Base-by-base conservation (phyloP, 2,888 invertebrate genomes). In the Watsonalla binaria region DNA sequence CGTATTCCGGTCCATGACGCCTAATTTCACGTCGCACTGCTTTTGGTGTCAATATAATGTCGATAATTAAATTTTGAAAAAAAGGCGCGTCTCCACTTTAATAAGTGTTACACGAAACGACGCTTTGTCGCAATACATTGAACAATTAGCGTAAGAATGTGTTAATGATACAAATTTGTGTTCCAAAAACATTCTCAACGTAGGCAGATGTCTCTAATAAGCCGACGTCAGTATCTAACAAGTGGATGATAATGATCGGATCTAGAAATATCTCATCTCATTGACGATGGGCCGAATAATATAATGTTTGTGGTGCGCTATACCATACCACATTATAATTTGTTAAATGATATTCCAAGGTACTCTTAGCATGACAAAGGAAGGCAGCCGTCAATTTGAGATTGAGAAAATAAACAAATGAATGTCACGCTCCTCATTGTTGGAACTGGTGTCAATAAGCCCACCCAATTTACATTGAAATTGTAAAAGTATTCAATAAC, bases 1-100 rank as follows among this genome's bases (percentile, higher is more conserved):
- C 56, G 55, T 67, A 54, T 60, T 56, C 63, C 61, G 58, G 66
- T 68, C 65, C 64, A 63, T 68, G 72, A 66, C 58, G 64, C 59
- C 74, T 79, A 73, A 80, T 80, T 80, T 79, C 74, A 71, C 67
- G 70, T 69, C 65, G 59, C 60, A 60, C 74, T 76, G 67, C 71
- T 80, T 84, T 86, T 71, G 80, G 84, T 86, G 87, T 84, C 87
- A 80, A 67, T 67, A 79, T 83, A 83, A 86, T 82, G 79, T 70
- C 62, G 88, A 86, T 90, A 90, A 90, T 89, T 88, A 88, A 88
- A 87, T 84, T 86, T 86, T 80, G 82, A 79, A 77, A 80, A 84
- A 81, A 84, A 82, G 76, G 67, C 74, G 74, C 72, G 76, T 72
- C 74, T 70, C 70, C 74, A 71, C 74, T 78, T 49, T 84, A 86